Conservation (phyloP, 2,113 vertebrate species). For the Alectura lathami region DNA sequence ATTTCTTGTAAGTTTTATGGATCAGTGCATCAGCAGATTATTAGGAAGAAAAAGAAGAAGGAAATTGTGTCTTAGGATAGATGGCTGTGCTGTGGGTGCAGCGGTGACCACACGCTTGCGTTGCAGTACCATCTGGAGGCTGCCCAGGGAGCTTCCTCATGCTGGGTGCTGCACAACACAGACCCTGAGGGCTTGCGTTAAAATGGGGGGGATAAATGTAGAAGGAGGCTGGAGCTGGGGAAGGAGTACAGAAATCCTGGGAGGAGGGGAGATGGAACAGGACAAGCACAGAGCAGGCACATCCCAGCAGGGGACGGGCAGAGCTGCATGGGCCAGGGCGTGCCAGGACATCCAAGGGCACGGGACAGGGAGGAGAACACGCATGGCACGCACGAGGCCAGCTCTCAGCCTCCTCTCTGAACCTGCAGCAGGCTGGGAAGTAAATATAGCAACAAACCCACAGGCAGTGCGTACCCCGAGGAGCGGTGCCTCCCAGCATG, state of each 20-base stretch:
- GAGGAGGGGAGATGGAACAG: background rate
- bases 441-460: fast-evolving
- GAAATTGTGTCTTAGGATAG: background rate
- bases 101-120: too few relatives aligned
- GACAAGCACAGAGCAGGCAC: background rate
- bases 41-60: background rate
- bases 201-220: background rate
- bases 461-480: background rate
- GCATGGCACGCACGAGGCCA: fast-evolving
- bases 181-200: fast-evolving
- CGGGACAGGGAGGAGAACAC: background rate
- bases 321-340: background rate
- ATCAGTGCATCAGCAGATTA: background rate
- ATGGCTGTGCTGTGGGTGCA: background rate
- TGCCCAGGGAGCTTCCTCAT: fast-evolving
- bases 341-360: background rate
- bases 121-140: background rate
- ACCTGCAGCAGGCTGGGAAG: background rate
- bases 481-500: fast-evolving
- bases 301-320: background rate
- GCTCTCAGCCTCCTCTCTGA: background rate
- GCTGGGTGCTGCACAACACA: background rate
- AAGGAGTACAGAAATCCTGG: background rate
- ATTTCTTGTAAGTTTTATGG: conserved; percentile 43
- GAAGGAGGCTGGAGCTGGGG: background rate